Evolutionary conservation across 2,888 invertebrate species (phyloP), one percentile per base, ranked within the genome.

Genomic region (Cremastinae sp.): DNA sequence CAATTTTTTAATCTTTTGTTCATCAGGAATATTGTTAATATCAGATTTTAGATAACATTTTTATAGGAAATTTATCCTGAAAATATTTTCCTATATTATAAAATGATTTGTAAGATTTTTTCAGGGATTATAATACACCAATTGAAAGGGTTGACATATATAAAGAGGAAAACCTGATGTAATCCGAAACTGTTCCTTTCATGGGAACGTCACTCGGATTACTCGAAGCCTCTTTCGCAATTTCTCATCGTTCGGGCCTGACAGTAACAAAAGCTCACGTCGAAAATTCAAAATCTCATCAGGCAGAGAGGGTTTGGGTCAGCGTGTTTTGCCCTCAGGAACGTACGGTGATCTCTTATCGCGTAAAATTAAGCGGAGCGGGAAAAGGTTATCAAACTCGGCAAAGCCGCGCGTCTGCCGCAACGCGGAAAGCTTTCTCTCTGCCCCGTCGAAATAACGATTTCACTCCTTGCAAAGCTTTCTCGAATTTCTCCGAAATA

Each of bases 1-100:
- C 45, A 16, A 8, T 56, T 68, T 68, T 68, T 18, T 47, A 68
- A 68, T 68, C n/a, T n/a, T n/a, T n/a, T n/a, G n/a, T n/a, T n/a
- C n/a, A n/a, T n/a, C n/a, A n/a, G n/a, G n/a, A n/a, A n/a, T n/a
- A n/a, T n/a, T n/a, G n/a, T n/a, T n/a, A n/a, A n/a, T n/a, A n/a
- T n/a, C n/a, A n/a, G n/a, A n/a, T n/a, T n/a, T n/a, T n/a, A n/a
- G n/a, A n/a, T n/a, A n/a, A n/a, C n/a, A n/a, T 5, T 9, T 5
- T 18, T 49, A 1, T 18, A 8, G 18, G 12, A 55, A 12, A 14
- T 35, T 35, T 22, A 22, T 51, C 22, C n/a, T 51, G 22, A 55
- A 14, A 37, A 55, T 49, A 4, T 37, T 62, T 62, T 37, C 1
- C 10, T 35, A n/a, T 1, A 5, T n/a, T 18, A 10, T 35, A 14